Conservation (phyloP, 2,888 invertebrate species). For the Syritta pipiens region DNA sequence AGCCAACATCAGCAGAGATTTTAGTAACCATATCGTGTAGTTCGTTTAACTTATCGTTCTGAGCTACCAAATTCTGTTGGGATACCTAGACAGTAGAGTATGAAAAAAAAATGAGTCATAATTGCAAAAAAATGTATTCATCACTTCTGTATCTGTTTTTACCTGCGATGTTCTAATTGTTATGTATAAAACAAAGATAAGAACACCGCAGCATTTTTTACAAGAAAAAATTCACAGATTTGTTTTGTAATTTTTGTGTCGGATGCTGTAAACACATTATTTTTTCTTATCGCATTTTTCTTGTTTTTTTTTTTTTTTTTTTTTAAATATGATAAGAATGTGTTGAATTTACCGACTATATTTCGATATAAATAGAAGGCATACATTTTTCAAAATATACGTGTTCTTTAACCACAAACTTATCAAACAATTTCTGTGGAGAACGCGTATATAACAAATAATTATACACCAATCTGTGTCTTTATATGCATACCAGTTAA, state of each 20-base stretch:
- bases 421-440: too few relatives aligned
- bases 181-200: slow-evolving; percentile 28
- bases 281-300: slow-evolving; percentile 36
- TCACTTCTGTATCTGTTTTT: slow-evolving; percentile 25
- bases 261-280: slow-evolving; percentile 18
- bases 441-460: too few relatives aligned
- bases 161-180: slow-evolving; percentile 44
- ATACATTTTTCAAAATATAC: too few relatives aligned
- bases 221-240: neutral
- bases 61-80: slow-evolving; percentile 86
- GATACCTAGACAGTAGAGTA: slow-evolving; percentile 82
- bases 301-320: too few relatives aligned
- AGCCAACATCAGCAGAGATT: slow-evolving; percentile 89
- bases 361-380: too few relatives aligned
- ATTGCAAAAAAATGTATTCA: neutral
- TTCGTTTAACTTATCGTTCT: slow-evolving; percentile 85
- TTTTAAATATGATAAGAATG: too few relatives aligned
- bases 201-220: slow-evolving; percentile 17
- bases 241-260: neutral
- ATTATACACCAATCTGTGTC: too few relatives aligned
- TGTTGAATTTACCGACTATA: too few relatives aligned
- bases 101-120: slow-evolving; percentile 30
- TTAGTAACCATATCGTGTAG: slow-evolving; percentile 87
- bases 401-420: too few relatives aligned
- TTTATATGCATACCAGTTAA: too few relatives aligned